phyloP scores from a whole-genome alignment of 2,888 invertebrate species.

The Lycaena phlaeas region DNA sequence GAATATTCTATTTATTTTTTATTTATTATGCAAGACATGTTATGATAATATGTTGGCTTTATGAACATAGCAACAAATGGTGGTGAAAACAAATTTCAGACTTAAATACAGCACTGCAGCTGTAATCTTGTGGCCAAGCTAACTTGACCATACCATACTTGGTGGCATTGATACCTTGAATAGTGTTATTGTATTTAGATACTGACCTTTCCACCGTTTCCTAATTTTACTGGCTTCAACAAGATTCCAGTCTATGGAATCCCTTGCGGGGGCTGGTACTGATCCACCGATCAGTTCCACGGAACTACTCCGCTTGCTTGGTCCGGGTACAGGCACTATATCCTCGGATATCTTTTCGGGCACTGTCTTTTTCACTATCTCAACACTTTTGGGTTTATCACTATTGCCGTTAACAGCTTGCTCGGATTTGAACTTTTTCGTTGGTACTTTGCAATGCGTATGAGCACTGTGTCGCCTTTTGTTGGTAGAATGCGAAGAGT shows the following conservation, averaged over 20 bases:
- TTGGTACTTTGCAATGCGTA: slow-evolving; percentile 47
- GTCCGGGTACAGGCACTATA: slow-evolving; percentile 39
- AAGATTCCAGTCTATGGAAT: slow-evolving; percentile 63
- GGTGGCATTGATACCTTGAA: too few species aligned
- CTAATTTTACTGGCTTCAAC: slow-evolving; percentile 72
- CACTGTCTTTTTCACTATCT: slow-evolving; percentile 46
- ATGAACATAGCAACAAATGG: too few species aligned
- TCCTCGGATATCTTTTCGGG: slow-evolving; percentile 38
- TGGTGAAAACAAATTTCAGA: too few species aligned
- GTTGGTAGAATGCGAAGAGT: slow-evolving; percentile 58
- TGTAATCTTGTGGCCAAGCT: too few species aligned
- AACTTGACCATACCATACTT: too few species aligned
- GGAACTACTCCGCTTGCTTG: slow-evolving; percentile 49
- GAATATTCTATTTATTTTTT: too few species aligned
- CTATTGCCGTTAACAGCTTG: slow-evolving; percentile 43
- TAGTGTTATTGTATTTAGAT: too few species aligned
- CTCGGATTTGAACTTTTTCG: slow-evolving; percentile 44
- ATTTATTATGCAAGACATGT: too few species aligned
- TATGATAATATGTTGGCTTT: too few species aligned
- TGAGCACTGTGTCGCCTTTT: slow-evolving; percentile 53
- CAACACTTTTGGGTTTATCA: slow-evolving; percentile 52
- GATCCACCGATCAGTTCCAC: slow-evolving; percentile 60
- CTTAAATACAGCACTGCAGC: too few species aligned
- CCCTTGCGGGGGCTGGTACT: slow-evolving; percentile 54
- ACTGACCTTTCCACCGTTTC: slow-evolving; percentile 64